A percentile compares a stretch with the other conserved stretches of the same genome.
These are phyloP conservation scores for Silvanus unidentatus DNA, from an alignment of 2,888 invertebrate species.

Conservation along the genomic window DNA sequence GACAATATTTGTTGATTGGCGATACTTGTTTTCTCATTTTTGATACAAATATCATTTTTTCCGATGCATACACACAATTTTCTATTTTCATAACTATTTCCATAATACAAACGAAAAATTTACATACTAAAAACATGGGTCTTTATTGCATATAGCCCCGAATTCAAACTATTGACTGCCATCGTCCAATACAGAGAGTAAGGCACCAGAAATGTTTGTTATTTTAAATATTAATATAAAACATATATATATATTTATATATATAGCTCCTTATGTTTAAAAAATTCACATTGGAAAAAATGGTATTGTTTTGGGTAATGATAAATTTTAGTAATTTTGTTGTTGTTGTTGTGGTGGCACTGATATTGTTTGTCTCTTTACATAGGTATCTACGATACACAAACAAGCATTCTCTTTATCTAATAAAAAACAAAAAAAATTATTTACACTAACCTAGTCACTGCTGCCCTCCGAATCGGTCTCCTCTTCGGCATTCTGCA, in stretches of 20 bases:
- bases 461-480: slow-evolving; percentile 54
- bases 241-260: no score
- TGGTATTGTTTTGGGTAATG: slow-evolving; percentile 37
- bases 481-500: slow-evolving; percentile 92
- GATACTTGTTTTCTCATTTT: slow-evolving; percentile 26
- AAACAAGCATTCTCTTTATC: slow-evolving; percentile 17
- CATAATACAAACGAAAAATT: slow-evolving; percentile 1
- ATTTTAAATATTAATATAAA: slow-evolving; percentile 32
- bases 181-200: slow-evolving; percentile 41
- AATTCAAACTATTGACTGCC: slow-evolving; percentile 42
- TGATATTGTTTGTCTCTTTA: slow-evolving; percentile 31
- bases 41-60: slow-evolving; percentile 45
- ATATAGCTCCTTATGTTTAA: slow-evolving; percentile 18
- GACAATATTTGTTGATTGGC: slow-evolving; percentile 39
- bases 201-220: slow-evolving; percentile 46
- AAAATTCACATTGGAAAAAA: slow-evolving; percentile 43
- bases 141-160: slow-evolving; percentile 32
- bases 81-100: slow-evolving; percentile 28
- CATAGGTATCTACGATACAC: slow-evolving; percentile 6
- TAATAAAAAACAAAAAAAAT: slow-evolving; percentile 21
- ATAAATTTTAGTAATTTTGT: slow-evolving; percentile 16
- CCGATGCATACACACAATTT: slow-evolving; percentile 34
- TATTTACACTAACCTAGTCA: slow-evolving; percentile 32
- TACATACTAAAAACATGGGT: slow-evolving; percentile 17
- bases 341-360: slow-evolving; percentile 36